phyloP scores from a whole-genome alignment of 2,888 invertebrate genomes.

The Anorthoa munda region DNA sequence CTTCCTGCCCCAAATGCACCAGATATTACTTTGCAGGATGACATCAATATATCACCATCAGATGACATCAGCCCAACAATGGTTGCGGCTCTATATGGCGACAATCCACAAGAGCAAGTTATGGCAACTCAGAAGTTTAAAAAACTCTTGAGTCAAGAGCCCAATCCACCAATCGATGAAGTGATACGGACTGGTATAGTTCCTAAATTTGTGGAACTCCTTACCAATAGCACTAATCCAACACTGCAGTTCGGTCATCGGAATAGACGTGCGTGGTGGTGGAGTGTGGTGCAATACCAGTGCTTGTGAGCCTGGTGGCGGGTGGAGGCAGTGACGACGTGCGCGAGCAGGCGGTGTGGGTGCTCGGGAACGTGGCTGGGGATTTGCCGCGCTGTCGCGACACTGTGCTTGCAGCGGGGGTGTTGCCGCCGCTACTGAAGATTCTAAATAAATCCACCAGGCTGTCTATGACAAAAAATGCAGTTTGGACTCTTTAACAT shows the following conservation, averaged over 20 bases:
- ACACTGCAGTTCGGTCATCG: conserved; percentile 98
- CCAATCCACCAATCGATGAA: conserved; percentile 99
- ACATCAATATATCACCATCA: conserved; percentile 82
- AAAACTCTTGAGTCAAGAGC: conserved; percentile 97
- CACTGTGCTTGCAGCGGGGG: conserved; percentile 96
- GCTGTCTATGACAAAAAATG: conserved; percentile 97
- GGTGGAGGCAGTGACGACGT: conserved; percentile 97
- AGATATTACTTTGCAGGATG: conserved; percentile 87
- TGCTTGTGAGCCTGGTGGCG: conserved; percentile 96
- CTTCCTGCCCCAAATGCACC: conserved; percentile 83
- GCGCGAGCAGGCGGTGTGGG: conserved; percentile 99
- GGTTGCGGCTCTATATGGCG: conserved; percentile 95
- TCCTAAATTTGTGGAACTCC: conserved; percentile 97
- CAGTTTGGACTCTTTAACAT: conserved; percentile 99
- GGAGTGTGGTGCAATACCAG: conserved; percentile 97
- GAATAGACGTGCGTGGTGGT: conserved; percentile 98
- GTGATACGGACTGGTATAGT: conserved; percentile 98
- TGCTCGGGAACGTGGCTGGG: conserved; percentile 98
- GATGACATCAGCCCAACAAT: conserved; percentile 94
- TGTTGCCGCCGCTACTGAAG: conserved; percentile 96
- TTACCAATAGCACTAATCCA: conserved; percentile 95
- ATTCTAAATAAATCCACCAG: conserved; percentile 95
- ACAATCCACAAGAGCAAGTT: conserved; percentile 94
- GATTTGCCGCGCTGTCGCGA: conserved; percentile 98
- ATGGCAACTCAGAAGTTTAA: conserved; percentile 97